Evolutionary conservation across 2,797 vertebrate genomes (phyloP), one percentile per base, ranked within the genome.

Genomic region (Helarctos malayanus): DNA sequence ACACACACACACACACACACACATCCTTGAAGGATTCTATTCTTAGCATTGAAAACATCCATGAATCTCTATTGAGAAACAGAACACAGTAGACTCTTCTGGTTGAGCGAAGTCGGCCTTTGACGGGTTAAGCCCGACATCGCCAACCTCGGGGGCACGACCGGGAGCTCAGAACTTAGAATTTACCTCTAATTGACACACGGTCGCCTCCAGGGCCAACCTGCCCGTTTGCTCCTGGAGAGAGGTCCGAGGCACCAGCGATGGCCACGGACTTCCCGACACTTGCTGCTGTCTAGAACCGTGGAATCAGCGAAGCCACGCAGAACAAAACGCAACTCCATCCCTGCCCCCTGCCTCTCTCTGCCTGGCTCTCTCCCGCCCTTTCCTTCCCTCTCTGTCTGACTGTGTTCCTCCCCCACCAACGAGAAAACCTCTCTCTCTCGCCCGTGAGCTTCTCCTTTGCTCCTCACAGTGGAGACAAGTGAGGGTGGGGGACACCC

Each of bases 181-280:
- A 63, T 49, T 93, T n/a, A 52, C 87, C 41, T 41, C 82, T 63
- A 52, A 81, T 13, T 56, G 93, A 85, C 79, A 63, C 76, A 23
- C 2, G 2, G 52, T 14, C 0, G 16, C 41, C 23, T 84, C n/a
- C 35, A 21, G 29, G 21, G 75, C 27, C 16, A 0, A 19, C 27
- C 75, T 45, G 93, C 59, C 15, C 7, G 0, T 63, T 12, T 1
- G n/a, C 23, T n/a, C 65, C 59, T 1, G 35, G 92, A 23, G 45
- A 75, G 79, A 14, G 35, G 29, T 18, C 49, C 9, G 0, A 13
- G 32, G 73, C 47, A 41, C 3, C 5, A 0, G 80, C 49, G 45
- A 75, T 0, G 68, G 56, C 57, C 7, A 0, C 4, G 56, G n/a
- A 47, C 1, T 23, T 38, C 59, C 79, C 0, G 25, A 38, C 56